Conservation (phyloP, 2,888 invertebrate genomes). For the Cephus pulcher region DNA sequence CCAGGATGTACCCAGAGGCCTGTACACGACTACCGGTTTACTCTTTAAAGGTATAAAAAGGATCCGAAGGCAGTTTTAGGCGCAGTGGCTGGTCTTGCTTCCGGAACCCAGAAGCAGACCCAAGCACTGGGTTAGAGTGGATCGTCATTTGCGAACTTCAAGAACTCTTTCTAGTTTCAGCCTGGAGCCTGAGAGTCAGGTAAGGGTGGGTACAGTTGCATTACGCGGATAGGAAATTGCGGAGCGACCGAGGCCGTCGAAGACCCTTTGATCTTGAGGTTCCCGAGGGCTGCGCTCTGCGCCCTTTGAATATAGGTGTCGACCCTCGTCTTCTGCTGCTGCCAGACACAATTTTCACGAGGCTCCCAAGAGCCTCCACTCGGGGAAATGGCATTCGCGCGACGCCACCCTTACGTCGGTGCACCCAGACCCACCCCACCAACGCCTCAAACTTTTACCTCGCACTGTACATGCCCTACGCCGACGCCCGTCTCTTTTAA, state of each 20-base stretch:
- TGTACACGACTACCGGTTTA: neutral
- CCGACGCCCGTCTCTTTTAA: neutral
- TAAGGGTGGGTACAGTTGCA: conserved; percentile 8
- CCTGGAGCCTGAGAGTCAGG: neutral
- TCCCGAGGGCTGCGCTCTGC: conserved; percentile 39
- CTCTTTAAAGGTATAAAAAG: neutral
- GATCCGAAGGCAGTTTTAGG: neutral
- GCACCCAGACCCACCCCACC: neutral
- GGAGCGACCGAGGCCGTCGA: conserved; percentile 25
- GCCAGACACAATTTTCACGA: conserved; percentile 62
- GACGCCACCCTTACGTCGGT: neutral
- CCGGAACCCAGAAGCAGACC: neutral
- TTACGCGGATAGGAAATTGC: conserved; percentile 16
- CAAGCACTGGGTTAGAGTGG: neutral
- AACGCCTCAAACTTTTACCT: neutral
- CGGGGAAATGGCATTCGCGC: conserved; percentile 24
- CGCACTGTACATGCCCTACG: neutral
- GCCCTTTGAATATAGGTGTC: conserved; percentile 56
- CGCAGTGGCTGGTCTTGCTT: neutral
- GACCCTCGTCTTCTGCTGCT: conserved; percentile 52
- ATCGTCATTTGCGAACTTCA: neutral
- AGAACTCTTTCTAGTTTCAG: neutral
- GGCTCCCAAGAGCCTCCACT: conserved; percentile 27
- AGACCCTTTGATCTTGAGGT: conserved; percentile 55
- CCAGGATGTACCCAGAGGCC: neutral